A percentile compares a stretch with the other conserved stretches of the same genome.
Evolutionary conservation across 1,140 invertebrate genomes (phyloP).

Genomic region (Thaumetopoea pityocampa): DNA sequence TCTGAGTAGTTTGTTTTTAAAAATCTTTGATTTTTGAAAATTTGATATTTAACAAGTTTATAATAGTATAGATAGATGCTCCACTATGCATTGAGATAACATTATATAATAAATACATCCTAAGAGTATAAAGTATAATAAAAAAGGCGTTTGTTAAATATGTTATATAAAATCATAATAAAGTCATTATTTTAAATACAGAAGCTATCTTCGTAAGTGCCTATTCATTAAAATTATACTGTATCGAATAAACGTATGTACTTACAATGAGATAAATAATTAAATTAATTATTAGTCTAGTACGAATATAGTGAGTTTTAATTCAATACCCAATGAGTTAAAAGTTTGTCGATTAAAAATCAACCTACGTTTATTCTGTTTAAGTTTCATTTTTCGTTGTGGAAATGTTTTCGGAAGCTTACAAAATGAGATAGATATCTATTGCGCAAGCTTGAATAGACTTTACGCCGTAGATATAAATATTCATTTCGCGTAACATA

Average conservation of each 20-base stretch:
- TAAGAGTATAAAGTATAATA: too few relatives aligned
- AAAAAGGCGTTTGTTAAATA: background rate
- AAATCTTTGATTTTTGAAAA: too few relatives aligned
- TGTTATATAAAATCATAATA: background rate
- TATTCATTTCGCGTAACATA: slow-evolving; percentile 33
- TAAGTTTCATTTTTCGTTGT: slow-evolving; percentile 57
- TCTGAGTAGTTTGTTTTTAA: too few relatives aligned
- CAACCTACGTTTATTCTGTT: slow-evolving; percentile 37
- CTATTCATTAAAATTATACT: slow-evolving; percentile 28
- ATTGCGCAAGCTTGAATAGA: slow-evolving; percentile 29
- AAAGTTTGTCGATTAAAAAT: slow-evolving; percentile 44
- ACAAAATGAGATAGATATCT: slow-evolving; percentile 57
- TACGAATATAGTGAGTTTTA: slow-evolving; percentile 70
- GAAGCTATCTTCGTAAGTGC: slow-evolving; percentile 9
- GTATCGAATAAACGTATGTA: slow-evolving; percentile 61
- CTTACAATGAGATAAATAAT: slow-evolving; percentile 69
- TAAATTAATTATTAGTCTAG: slow-evolving; percentile 71
- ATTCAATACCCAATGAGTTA: slow-evolving; percentile 66
- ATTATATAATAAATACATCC: too few relatives aligned
- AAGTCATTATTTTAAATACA: slow-evolving; percentile 5
- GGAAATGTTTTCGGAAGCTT: slow-evolving; percentile 60
- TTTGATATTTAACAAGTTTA: too few relatives aligned
- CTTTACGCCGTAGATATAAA: slow-evolving; percentile 34
- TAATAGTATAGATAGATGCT: too few relatives aligned
- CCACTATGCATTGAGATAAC: too few relatives aligned